phyloP scores from a whole-genome alignment of 2,888 invertebrate species.

The Agrenia bidenticulata region DNA sequence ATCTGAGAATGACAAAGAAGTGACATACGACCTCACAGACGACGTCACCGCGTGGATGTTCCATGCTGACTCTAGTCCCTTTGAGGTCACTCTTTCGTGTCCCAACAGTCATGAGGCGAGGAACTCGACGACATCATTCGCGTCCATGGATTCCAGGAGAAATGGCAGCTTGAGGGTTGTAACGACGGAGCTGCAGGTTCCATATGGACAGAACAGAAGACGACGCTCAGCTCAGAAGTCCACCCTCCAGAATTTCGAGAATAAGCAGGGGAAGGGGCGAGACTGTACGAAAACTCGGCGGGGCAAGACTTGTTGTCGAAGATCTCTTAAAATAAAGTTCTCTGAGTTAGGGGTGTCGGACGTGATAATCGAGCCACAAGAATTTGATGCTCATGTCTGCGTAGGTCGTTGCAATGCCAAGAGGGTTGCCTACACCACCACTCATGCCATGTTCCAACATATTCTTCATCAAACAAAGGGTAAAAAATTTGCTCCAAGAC shows the following conservation, averaged over 20 bases:
- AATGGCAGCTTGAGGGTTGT: conserved; percentile 35
- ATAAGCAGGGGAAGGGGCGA: conserved; percentile 36
- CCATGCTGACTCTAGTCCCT: conserved; percentile 15
- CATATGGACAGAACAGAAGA: conserved; percentile 21
- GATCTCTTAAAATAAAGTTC: conserved; percentile 50
- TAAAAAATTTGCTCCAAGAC: conserved; percentile 42
- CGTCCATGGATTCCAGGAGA: conserved; percentile 13
- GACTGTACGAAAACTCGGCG: conserved; percentile 50
- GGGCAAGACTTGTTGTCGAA: conserved; percentile 51
- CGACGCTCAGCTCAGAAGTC: conserved; percentile 39
- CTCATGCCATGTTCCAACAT: conserved; percentile 53
- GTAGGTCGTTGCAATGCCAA: conserved; percentile 51
- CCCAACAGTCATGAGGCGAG: conserved; percentile 5
- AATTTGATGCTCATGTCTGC: conserved; percentile 51
- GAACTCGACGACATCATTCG: not conserved
- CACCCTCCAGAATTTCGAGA: conserved; percentile 39
- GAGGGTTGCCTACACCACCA: conserved; percentile 48
- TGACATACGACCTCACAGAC: conserved; percentile 3
- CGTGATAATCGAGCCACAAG: conserved; percentile 50
- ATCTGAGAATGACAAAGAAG: not conserved
- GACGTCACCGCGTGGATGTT: not conserved
- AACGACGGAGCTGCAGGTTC: conserved; percentile 33
- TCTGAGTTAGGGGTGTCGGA: conserved; percentile 51
- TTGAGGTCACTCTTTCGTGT: conserved; percentile 4
- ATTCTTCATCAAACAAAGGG: conserved; percentile 49